These are phyloP conservation scores for Circaetus cinerascens DNA, from an alignment of 2,113 vertebrate genomes.

Conservation along the genomic window DNA sequence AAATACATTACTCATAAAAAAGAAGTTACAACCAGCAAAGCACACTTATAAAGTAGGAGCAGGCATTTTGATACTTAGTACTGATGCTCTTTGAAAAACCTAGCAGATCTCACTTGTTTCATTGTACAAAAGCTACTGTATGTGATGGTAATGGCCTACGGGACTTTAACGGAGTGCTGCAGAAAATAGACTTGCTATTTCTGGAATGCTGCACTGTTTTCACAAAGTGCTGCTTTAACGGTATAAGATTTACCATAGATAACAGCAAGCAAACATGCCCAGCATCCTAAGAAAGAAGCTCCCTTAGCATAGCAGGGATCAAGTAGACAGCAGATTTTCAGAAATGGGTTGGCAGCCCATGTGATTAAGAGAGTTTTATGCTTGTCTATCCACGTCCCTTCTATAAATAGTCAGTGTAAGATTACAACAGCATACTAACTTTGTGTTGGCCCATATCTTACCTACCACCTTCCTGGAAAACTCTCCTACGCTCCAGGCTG, in stretches of 20 bases:
- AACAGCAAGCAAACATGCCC: conserved; percentile 33
- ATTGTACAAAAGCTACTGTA: not conserved
- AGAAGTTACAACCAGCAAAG: not conserved
- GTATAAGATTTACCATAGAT: conserved; percentile 33
- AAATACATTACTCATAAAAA: not conserved
- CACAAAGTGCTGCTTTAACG: conserved; percentile 12
- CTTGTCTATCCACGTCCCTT: conserved; percentile 18
- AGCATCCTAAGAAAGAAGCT: conserved; percentile 20
- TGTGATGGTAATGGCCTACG: not conserved
- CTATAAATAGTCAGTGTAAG: conserved; percentile 35
- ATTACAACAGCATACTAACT: conserved; percentile 2
- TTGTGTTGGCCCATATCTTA: not conserved
- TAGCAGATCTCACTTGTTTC: not conserved
- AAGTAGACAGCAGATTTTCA: conserved; percentile 43
- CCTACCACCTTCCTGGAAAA: conserved; percentile 14
- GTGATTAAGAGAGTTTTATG: conserved; percentile 13
- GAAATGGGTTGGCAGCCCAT: conserved; percentile 24
- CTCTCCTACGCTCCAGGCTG: not conserved
- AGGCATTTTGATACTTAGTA: not conserved
- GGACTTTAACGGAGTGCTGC: not conserved
- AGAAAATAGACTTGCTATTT: conserved; percentile 50
- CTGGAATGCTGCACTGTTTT: conserved; percentile 37
- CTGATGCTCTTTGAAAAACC: not conserved
- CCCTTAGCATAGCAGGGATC: conserved; percentile 26
- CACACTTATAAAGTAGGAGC: not conserved